A percentile compares a stretch with the other conserved stretches of the same genome.
Evolutionary conservation across 2,113 vertebrate species (phyloP).

Genomic region (Indri indri): DNA sequence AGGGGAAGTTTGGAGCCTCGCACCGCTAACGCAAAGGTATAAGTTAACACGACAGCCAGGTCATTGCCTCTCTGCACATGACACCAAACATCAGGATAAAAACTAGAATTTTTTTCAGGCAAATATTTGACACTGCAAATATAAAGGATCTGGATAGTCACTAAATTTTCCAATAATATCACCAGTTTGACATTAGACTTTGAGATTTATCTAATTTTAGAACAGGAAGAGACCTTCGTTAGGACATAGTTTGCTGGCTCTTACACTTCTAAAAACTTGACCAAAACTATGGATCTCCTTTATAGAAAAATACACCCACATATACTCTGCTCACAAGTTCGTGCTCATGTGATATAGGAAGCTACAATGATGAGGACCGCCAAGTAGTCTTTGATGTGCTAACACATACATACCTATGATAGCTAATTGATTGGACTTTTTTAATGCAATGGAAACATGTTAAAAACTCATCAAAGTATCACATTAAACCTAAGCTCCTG

Average conservation of each 20-base stretch:
- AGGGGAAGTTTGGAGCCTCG: neutral
- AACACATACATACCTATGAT: neutral
- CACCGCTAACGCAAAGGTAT: neutral
- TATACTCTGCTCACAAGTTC: neutral
- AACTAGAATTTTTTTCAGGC: neutral
- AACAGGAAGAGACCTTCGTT: neutral
- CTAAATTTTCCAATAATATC: neutral
- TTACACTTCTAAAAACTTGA: neutral
- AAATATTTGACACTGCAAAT: neutral
- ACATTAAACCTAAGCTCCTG: neutral
- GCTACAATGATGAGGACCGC: neutral
- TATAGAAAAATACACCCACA: neutral
- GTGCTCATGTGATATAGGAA: neutral
- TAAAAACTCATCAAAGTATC: neutral
- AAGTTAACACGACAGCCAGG: neutral
- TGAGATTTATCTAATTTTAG: neutral
- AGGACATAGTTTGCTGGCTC: neutral
- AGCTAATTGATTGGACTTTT: neutral
- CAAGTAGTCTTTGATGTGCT: neutral
- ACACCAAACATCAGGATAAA: neutral
- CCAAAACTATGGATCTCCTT: neutral
- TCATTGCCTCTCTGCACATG: neutral
- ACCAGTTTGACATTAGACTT: neutral
- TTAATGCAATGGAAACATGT: neutral
- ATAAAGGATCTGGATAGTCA: neutral